Conservation (phyloP, 2,113 vertebrate species). For the Poecilia latipinna region DNA sequence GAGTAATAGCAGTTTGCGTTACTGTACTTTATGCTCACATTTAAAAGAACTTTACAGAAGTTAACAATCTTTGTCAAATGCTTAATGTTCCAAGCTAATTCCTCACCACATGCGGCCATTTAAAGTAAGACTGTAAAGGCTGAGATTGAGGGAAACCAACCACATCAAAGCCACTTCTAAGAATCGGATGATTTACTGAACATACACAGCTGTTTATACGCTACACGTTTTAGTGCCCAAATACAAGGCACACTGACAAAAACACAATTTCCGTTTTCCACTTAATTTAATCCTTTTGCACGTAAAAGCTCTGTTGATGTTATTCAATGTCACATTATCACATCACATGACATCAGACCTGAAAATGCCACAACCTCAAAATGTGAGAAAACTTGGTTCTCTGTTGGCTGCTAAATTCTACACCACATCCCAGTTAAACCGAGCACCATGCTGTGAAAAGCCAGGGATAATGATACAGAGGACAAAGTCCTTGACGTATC, state of each 20-base stretch:
- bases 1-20: neutral
- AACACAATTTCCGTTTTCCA: conserved; percentile 15
- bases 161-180: conserved; percentile 14
- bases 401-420: conserved; percentile 72
- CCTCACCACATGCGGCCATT: conserved; percentile 27
- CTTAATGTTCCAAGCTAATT: conserved; percentile 5
- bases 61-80: conserved; percentile 5
- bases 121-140: conserved; percentile 18
- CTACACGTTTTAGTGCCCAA: conserved; percentile 8
- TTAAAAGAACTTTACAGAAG: conserved; percentile 11
- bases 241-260: conserved; percentile 13
- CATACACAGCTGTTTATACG: conserved; percentile 42
- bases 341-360: conserved; percentile 58
- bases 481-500: conserved; percentile 33
- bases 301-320: conserved; percentile 47
- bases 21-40: neutral
- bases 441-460: conserved; percentile 74
- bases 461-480: conserved; percentile 67
- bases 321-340: conserved; percentile 51
- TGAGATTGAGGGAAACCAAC: conserved; percentile 19
- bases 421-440: conserved; percentile 68
- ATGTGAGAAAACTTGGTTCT: conserved; percentile 61
- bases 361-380: conserved; percentile 45
- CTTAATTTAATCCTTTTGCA: conserved; percentile 4
- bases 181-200: conserved; percentile 16